Percentiles rank a stretch among this genome's conserved stretches.
These are phyloP conservation scores for Battus philenor DNA, from an alignment of 1,140 invertebrate genomes.

Conservation along the genomic window DNA sequence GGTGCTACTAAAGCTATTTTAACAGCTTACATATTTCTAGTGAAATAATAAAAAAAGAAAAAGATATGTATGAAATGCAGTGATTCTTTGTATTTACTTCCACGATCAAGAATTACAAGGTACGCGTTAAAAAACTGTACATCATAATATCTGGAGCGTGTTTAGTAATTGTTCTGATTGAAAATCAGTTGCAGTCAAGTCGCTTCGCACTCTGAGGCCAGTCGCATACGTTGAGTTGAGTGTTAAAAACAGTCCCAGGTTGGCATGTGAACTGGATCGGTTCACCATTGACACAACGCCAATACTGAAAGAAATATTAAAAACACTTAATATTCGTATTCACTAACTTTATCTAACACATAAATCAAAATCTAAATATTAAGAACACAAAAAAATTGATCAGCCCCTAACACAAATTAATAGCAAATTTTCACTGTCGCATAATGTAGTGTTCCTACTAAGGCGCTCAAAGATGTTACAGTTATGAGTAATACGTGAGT, in stretches of 20 bases:
- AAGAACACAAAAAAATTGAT: too few relatives aligned
- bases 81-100: too few relatives aligned
- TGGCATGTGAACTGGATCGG: constrained; percentile 83
- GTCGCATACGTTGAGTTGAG: constrained; percentile 82
- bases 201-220: constrained; percentile 86
- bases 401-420: constrained; percentile 13
- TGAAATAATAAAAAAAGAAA: too few relatives aligned
- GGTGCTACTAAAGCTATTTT: too few relatives aligned
- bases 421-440: constrained; percentile 6
- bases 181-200: constrained; percentile 66
- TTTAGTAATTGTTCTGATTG: neutral
- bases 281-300: constrained; percentile 86
- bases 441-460: constrained; percentile 8
- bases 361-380: too few relatives aligned
- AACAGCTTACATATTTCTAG: too few relatives aligned
- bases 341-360: too few relatives aligned
- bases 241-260: constrained; percentile 85
- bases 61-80: too few relatives aligned
- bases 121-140: constrained; percentile 3
- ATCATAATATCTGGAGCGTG: constrained; percentile 13
- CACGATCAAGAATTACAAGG: constrained; percentile 9
- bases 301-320: constrained; percentile 84
- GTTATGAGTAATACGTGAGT: too few relatives aligned
- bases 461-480: constrained; percentile 2
- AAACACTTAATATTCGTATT: too few relatives aligned